Base-by-base conservation (phyloP, 2,113 vertebrate genomes). In the Syngnathus floridae region DNA sequence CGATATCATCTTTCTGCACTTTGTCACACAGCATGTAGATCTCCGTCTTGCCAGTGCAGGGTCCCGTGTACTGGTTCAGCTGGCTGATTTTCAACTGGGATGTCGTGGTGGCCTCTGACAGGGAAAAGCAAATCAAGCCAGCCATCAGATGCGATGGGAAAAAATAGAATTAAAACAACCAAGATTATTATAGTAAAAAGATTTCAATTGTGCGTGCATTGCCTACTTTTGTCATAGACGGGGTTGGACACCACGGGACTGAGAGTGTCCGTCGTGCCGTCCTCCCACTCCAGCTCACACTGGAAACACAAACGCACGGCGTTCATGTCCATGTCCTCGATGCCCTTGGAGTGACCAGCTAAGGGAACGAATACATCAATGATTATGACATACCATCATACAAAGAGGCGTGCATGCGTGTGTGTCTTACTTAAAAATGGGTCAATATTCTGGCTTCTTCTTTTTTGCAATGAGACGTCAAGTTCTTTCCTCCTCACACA, bases 281-380 rank as follows among this genome's bases (percentile, higher is more conserved):
- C 79, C 0, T 88, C 60, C 65, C 91, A 91, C 58, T 91, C 88
- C 3, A 94, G 90, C 7, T 93, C 93, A 3, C 93, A 94, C 81
- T 94, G 93, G 84, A 98, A 97, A 82, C 95, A 97, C 58, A 98
- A 92, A 61, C 95, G 88, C 54, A 98, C 95, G 0, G 94, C 92
- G 0, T 98, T 98, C 93, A 98, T 95, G 85, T 98, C 95, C 41
- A 97, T 94, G 74, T 98, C 95, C 66, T 98, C 95, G 9, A 96
- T 94, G 70, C 94, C 94, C 84, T 93, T 94, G 11, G 94, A 87
- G 68, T 94, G 91, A 8, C 93, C 95, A 0, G 93, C 95, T 98
- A 70, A 65, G 12, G 43, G 54, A 61, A 0, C 56, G 45, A 58
- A 16, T n/a, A 21, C 16, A 16, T 7, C 6, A 4, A 45, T 26